Evolutionary conservation across 2,888 invertebrate species (phyloP).

Genomic region (Spisula subtruncata): DNA sequence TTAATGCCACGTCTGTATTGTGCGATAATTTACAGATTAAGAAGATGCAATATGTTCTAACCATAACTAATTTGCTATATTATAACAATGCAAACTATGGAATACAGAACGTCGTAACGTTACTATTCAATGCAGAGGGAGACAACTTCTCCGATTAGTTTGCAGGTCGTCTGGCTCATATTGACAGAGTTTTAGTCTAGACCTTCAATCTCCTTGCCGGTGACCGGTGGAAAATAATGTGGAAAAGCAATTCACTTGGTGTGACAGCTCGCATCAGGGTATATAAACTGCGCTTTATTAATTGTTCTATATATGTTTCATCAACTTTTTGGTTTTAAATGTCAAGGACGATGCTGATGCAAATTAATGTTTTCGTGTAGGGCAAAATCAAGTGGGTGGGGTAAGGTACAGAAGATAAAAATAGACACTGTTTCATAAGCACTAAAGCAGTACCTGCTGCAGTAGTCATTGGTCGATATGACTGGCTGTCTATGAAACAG

Average conservation of each 20-base stretch:
- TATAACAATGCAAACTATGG: no score
- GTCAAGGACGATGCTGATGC: no score
- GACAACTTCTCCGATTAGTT: no score
- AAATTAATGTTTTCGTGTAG: slow-evolving; percentile 10
- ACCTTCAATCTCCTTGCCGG: slow-evolving; percentile 52
- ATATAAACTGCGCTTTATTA: slow-evolving; percentile 2
- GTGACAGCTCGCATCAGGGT: slow-evolving; percentile 66
- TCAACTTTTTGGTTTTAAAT: no score
- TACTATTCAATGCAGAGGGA: no score
- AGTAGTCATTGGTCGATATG: neutral
- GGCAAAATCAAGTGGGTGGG: slow-evolving; percentile 45
- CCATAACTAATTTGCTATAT: no score
- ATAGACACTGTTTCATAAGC: no score
- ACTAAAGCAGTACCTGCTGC: no score
- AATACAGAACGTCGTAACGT: no score
- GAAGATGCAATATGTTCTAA: no score
- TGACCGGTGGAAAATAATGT: slow-evolving; percentile 64
- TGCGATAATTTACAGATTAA: no score
- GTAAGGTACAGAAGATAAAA: neutral
- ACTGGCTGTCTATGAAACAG: neutral
- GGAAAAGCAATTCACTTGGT: slow-evolving; percentile 64
- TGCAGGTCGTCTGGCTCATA: neutral
- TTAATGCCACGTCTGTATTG: no score
- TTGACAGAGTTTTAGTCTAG: slow-evolving; percentile 13
- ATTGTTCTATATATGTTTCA: neutral